Conservation (phyloP, 2,888 invertebrate species). For the Parascotia fuliginaria region DNA sequence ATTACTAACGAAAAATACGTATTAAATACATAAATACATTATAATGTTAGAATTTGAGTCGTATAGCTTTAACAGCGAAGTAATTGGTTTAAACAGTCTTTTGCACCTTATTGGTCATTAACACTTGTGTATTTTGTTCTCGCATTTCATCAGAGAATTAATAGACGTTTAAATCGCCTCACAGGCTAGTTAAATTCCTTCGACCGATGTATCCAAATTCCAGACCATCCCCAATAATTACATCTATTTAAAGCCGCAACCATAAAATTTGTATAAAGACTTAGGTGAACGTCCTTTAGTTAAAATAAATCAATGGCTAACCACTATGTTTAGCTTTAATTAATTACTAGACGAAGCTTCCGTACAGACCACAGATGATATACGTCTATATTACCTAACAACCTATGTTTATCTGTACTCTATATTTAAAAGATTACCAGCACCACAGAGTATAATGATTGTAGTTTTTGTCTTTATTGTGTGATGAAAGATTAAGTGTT, state of each 20-base stretch:
- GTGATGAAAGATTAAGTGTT: background rate
- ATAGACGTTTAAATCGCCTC: no score
- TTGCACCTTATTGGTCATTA: no score
- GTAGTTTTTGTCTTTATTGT: background rate
- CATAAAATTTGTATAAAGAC: slow-evolving; percentile 32
- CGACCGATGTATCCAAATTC: background rate
- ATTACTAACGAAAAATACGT: no score
- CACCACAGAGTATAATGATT: background rate
- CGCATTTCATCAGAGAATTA: no score
- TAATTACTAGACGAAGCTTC: slow-evolving; percentile 38
- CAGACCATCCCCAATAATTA: slow-evolving; percentile 7
- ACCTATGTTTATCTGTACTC: slow-evolving; percentile 1
- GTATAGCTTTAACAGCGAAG: no score
- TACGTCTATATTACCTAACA: slow-evolving; percentile 6
- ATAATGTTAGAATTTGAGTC: no score
- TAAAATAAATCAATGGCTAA: slow-evolving; percentile 43
- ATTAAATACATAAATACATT: no score
- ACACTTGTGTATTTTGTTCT: no score
- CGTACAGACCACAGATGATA: slow-evolving; percentile 15
- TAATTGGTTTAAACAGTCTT: no score
- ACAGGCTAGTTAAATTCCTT: background rate
- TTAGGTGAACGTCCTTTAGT: slow-evolving; percentile 36
- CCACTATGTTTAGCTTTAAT: slow-evolving; percentile 41
- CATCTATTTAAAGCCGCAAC: slow-evolving; percentile 21
- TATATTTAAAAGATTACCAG: background rate